Conservation (phyloP, 2,113 vertebrate genomes). For the Acrocephalus kingi region DNA sequence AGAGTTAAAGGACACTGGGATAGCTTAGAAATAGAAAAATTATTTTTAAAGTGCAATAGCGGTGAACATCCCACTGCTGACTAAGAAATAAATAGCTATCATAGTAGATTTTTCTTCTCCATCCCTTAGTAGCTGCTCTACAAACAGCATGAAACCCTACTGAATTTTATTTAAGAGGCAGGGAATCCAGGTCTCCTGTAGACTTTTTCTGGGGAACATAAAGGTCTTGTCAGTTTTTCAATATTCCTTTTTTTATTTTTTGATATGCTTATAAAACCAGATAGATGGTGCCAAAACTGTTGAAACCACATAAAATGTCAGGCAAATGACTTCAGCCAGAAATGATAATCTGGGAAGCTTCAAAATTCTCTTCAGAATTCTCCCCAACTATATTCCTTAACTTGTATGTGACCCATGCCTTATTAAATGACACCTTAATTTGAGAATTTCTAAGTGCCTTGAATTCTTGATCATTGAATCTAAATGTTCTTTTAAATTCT, state of each 20-base stretch:
- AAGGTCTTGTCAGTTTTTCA: not conserved
- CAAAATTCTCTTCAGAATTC: not conserved
- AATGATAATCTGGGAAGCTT: not conserved
- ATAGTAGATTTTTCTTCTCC: not conserved
- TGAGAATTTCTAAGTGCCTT: not conserved
- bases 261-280: not conserved
- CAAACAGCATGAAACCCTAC: not conserved
- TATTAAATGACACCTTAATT: not conserved
- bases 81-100: not conserved
- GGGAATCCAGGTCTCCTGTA: not conserved
- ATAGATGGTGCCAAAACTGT: not conserved
- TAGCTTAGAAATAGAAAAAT: not conserved
- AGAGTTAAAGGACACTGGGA: not conserved
- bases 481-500: conserved; percentile 39
- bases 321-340: not conserved
- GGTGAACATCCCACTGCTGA: not conserved
- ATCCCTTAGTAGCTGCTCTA: not conserved
- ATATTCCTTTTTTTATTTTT: not conserved
- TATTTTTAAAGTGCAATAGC: not conserved
- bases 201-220: not conserved
- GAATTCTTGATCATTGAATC: not conserved
- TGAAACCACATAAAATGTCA: not conserved
- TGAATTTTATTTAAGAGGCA: not conserved
- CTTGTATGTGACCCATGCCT: not conserved
- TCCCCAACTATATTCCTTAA: not conserved